Base-by-base conservation (phyloP, 1,140 invertebrate species). In the Drosophila ananassae region DNA sequence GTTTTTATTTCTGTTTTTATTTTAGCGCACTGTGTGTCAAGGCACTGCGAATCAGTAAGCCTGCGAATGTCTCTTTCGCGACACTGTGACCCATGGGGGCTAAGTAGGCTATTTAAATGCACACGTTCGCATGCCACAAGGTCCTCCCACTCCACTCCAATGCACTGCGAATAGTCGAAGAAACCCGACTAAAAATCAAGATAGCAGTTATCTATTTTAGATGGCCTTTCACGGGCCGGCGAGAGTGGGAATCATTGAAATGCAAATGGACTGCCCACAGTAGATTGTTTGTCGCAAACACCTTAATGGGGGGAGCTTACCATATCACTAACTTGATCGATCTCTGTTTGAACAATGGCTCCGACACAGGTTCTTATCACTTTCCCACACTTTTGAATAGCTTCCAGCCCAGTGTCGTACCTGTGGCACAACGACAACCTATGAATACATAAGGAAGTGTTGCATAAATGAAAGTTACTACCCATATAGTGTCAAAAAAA, bases 401-500 rank as follows among this genome's bases (percentile, higher is more conserved):
- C 21, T 24, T n/a, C 13, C 25, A 39, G 21, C 34, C 44, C 44
- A 67, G 60, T 69, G 64, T 68, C 17, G 13, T 25, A 62, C 60
- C 39, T 46, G 32, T 64, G 55, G 55, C 25, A 54, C 56, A 24
- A 24, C 63, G 34, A 64, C 63, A 24, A 7, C 13, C 51, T 10
- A 24, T 46, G 63, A 55, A 68, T 57, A 57, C 51, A 32, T 25
- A 25, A 71, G 52, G 64, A 69, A 46, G 32, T 72, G 57, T 57
- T 57, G 48, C 56, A 68, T 69, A 64, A 64, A 68, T 47, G 77
- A 83, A 73, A 84, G 80, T 63, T 56, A 57, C 52, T 66, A 25
- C 53, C 56, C 69, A 57, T 10, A 41, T 52, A 30, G 37, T 25
- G 25, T 41, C 24, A 50, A 54, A 21, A 41, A 30, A 3, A 3